Conservation (phyloP, 2,888 invertebrate genomes). For the Cinara cedri region DNA sequence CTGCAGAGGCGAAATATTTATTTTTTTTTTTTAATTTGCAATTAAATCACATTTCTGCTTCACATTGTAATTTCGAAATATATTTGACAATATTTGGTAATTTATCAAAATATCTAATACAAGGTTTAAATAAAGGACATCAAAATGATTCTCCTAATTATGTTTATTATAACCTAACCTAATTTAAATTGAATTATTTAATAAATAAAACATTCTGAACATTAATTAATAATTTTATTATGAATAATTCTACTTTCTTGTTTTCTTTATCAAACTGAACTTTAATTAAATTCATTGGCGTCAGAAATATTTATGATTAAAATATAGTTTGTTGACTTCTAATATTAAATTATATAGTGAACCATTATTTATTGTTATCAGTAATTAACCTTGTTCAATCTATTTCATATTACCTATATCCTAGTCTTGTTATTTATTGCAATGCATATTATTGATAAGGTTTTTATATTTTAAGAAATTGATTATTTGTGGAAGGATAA, state of each 20-base stretch:
- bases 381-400: slow-evolving; percentile 8
- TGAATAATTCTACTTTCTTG: neutral
- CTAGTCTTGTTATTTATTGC: slow-evolving; percentile 3
- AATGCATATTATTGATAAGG: too few species aligned
- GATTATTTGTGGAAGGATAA: neutral
- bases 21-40: neutral
- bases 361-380: slow-evolving; percentile 11
- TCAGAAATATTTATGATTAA: slow-evolving; percentile 4
- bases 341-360: slow-evolving; percentile 1
- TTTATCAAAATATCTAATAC: neutral
- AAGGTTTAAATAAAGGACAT: neutral
- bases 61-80: neutral
- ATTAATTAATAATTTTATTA: neutral
- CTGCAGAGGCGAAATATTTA: neutral
- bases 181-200: neutral
- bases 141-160: neutral
- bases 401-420: neutral
- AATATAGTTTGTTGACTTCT: slow-evolving; percentile 15
- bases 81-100: slow-evolving; percentile 7
- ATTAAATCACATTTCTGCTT: neutral
- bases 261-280: neutral
- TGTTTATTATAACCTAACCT: neutral
- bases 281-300: neutral
- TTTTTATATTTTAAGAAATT: neutral
- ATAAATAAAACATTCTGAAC: neutral